Base-by-base conservation (phyloP, 1,140 invertebrate genomes). In the Bactericera cockerelli region DNA sequence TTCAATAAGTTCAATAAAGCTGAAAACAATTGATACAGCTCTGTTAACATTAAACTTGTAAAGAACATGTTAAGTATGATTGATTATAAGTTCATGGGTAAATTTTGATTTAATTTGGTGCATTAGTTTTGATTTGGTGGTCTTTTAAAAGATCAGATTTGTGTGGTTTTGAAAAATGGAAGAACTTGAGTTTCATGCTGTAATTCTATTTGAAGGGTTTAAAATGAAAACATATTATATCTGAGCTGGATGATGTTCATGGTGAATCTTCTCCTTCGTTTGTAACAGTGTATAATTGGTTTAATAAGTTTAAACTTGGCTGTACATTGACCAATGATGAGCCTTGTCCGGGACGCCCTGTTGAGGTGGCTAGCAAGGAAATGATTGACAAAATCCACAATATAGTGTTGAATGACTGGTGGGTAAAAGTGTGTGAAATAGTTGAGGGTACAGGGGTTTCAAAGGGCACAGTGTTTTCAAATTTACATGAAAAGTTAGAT, bases 231-330 rank as follows among this genome's bases (percentile, higher is more conserved):
- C 21, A 62, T 13, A 62, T 62, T 16, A 62, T 59, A 63, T 53
- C 57, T 56, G 61, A 62, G 57, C 56, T 62, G 57, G 62, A 59
- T 55, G 26, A 39, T 59, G 62, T 59, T 59, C 57, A 59, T 59
- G 39, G 60, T 25, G 53, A 25, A 56, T 62, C 53, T 62, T 36
- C 61, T 60, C 54, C 55, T 59, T 36, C 53, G 28, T 62, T 62
- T 56, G 49, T 55, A 25, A 56, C 54, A 53, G 36, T 60, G 62
- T 64, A 62, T 26, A 64, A 63, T 55, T 64, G 61, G 59, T 54
- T 65, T 36, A 65, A 61, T 56, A 57, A 65, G 31, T 57, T 62
- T 66, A 63, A 62, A 65, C 58, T 54, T 64, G 62, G 62, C 56
- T 60, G 58, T 59, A 62, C 57, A 61, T 64, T 49, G 26, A 65